Base-by-base conservation (phyloP, 2,113 vertebrate genomes). In the Clarias batrachus region DNA sequence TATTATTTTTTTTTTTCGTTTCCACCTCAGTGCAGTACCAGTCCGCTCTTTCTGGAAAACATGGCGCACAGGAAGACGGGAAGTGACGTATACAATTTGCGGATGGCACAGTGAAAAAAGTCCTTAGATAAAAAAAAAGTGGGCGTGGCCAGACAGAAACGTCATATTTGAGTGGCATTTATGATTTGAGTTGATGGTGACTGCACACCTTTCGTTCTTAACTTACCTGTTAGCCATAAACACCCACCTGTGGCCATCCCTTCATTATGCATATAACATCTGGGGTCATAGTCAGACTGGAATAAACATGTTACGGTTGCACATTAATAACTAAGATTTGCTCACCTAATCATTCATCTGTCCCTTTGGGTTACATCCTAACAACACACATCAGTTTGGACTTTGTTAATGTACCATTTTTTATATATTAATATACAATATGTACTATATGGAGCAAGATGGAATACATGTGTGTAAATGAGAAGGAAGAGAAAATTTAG, bases 121-220 rank as follows among this genome's bases (percentile, higher is more conserved):
- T 90, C 95, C 94, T 86, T 95, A 92, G 0, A 96, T 96, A 91
- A 33, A 27, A 54, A 54, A 7, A 89, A 94, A 95, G 4, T 95
- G 96, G 90, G 94, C 93, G 91, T 94, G 94, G 83, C 94, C 92
- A 90, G 92, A 92, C 27, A 56, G 27, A 8, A 68, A 89, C 86
- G 71, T 88, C 87, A 85, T 65, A 62, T 81, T 71, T 87, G 78
- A 90, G 85, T 70, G 82, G 70, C 70, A 56, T 87, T 48, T 78
- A 56, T 62, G 76, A 48, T 83, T 66, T 59, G n/a, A 84, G 30
- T 62, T 37, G 41, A 70, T 54, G 56, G 30, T 21, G 41, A 21
- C 8, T 8, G 30, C 11, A 11, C 1, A 7, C 78, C 56, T 80
- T 81, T 37, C 25, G 5, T 41, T 41, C 57, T 25, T 7, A 14